Conservation (phyloP, 2,888 invertebrate species). For the Tanaodytes sp. region DNA sequence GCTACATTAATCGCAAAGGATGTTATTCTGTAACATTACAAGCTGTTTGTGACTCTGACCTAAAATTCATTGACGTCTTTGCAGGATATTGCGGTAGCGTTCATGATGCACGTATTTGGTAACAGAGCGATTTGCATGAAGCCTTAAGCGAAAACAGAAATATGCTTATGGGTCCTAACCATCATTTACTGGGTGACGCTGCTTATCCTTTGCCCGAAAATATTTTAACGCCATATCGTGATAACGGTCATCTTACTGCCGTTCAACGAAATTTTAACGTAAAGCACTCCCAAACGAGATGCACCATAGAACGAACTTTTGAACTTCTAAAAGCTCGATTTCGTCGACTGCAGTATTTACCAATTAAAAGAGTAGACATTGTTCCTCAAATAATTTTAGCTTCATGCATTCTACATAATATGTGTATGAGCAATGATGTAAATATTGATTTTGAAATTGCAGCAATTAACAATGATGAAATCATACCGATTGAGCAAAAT, state of each 20-base stretch:
- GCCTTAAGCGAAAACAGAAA: too few relatives aligned
- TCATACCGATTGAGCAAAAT: too few relatives aligned
- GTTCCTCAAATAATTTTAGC: too few relatives aligned
- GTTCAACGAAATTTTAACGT: slow-evolving; percentile 8
- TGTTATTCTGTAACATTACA: slow-evolving; percentile 4
- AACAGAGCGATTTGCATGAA: too few relatives aligned
- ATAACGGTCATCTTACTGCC: slow-evolving; percentile 19
- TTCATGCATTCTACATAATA: too few relatives aligned
- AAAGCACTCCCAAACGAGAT: slow-evolving; percentile 11
- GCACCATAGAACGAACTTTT: slow-evolving; percentile 12
- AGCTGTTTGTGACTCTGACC: not conserved
- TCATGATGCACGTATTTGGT: slow-evolving; percentile 22
- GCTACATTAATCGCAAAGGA: not conserved
- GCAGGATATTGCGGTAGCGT: slow-evolving; percentile 19
- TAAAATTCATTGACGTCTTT: slow-evolving; percentile 1
- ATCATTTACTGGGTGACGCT: slow-evolving; percentile 9
- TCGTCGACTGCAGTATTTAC: too few relatives aligned
- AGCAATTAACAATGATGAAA: too few relatives aligned
- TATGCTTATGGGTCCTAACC: too few relatives aligned
- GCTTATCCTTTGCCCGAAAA: slow-evolving; percentile 24
- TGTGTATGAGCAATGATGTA: too few relatives aligned
- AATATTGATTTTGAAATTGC: too few relatives aligned
- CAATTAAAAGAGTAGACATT: too few relatives aligned
- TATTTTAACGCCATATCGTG: not conserved
- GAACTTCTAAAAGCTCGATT: slow-evolving; percentile 7